Conservation (phyloP, 1,140 invertebrate genomes). For the Camponotus vicinus region DNA sequence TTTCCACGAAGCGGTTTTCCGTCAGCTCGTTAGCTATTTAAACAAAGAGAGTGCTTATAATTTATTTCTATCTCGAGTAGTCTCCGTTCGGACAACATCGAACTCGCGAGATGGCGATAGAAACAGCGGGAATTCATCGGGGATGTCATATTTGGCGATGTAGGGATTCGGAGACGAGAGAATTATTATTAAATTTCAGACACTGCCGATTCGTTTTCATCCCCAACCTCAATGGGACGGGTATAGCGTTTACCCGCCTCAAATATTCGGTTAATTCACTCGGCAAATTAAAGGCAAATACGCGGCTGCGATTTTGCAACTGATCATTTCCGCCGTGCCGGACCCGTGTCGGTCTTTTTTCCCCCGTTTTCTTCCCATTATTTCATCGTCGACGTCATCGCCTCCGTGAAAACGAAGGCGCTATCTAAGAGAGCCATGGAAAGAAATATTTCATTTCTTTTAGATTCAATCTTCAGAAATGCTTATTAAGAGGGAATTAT, state of each 20-base stretch:
- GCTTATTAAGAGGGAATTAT: slow-evolving; percentile 4
- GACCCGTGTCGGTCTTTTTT: not conserved
- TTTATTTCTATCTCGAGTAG: slow-evolving; percentile 57
- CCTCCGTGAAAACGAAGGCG: slow-evolving; percentile 24
- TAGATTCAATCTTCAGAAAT: slow-evolving; percentile 10
- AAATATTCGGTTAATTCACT: slow-evolving; percentile 75
- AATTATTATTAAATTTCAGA: slow-evolving; percentile 78
- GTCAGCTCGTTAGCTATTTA: slow-evolving; percentile 66
- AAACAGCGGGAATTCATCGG: slow-evolving; percentile 47
- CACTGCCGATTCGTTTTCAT: slow-evolving; percentile 62
- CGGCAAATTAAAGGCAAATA: slow-evolving; percentile 80
- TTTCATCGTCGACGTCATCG: slow-evolving; percentile 65
- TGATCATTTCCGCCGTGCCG: slow-evolving; percentile 60
- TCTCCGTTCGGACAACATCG: slow-evolving; percentile 22
- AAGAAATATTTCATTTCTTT: not conserved
- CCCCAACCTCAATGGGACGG: slow-evolving; percentile 4
- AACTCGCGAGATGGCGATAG: slow-evolving; percentile 35
- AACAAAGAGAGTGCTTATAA: slow-evolving; percentile 58
- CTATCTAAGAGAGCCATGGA: slow-evolving; percentile 45
- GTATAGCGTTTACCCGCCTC: slow-evolving; percentile 59
- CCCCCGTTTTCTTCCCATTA: slow-evolving; percentile 54
- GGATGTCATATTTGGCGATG: slow-evolving; percentile 58
- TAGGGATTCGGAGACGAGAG: slow-evolving; percentile 16
- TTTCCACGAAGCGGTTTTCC: slow-evolving; percentile 19
- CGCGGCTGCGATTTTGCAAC: slow-evolving; percentile 61